Evolutionary conservation across 2,888 invertebrate genomes (phyloP), one percentile per base, ranked within the genome.

Genomic region (Pristionchus maxplancki): DNA sequence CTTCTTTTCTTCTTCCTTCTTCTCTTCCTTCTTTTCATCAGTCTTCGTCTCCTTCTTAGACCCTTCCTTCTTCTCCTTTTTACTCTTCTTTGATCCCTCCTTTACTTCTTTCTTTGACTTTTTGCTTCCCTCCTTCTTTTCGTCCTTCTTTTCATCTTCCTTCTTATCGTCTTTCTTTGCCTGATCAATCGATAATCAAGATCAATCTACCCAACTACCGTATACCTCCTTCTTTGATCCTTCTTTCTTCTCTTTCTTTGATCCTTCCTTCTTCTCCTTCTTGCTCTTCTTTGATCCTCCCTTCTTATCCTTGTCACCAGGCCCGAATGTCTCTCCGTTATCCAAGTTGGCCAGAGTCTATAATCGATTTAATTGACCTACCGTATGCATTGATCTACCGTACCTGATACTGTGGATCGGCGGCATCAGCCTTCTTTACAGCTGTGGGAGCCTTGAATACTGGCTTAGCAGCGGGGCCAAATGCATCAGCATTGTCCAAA

Each of bases 361-460:
- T 8, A 74, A 74, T 74, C 2, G 0, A n/a, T n/a, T n/a, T 40
- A 40, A 37, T n/a, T 37, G n/a, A 44, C 40, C 74, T 24, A 37
- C 74, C 74, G 40, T 44, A 74, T 74, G n/a, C 13, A 40, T 74
- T n/a, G 31, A 34, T 74, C 37, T 74, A 74, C 74, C 74, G 74
- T 74, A 74, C 74, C 74, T 74, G 74, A 74, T 74, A 74, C 40
- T 74, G 74, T 37, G 74, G 74, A 24, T 74, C 74, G 4, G 74
- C 74, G 20, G 74, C 74, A 20, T 74, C 74, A 40, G 74, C 74
- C 74, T 74, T 74, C 40, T 74, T 74, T 40, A 74, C 74, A 9
- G 74, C 74, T 40, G 74, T 74, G 0, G 74, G 74, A 13, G 74
- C 74, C n/a, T 74, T 74, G 74, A 74, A 74, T 40, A 37, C 74